Base-by-base conservation (phyloP, 2,888 invertebrate species). In the Lydus trimaculatus region DNA sequence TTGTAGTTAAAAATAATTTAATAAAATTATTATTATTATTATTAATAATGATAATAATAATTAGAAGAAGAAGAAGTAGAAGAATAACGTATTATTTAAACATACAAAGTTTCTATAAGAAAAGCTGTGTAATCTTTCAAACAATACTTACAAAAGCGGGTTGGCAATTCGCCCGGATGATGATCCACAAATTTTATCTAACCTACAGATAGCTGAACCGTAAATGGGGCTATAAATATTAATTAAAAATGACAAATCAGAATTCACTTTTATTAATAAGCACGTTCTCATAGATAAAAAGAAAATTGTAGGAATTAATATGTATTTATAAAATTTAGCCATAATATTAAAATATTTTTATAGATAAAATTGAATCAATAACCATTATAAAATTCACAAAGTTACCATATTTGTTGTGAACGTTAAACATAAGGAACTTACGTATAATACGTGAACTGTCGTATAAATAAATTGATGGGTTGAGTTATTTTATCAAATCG, bases 171-270 rank as follows among this genome's bases (percentile, higher is more conserved):
- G 71, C 71, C 71, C 66, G 62, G 58, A 71, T 71, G 63, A 68
- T 71, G 65, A 60, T 64, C 59, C 71, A 69, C 71, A 71, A 71
- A 71, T 71, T 71, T 67, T 61, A 66, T 65, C 68, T 71, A 69
- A 69, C 69, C 69, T 60, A 66, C 62, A 71, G 71, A 69, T 71
- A 71, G 66, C 71, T 66, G 69, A 71, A 69, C 71, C 66, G 71
- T 71, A 71, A 71, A 71, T 69, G 71, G 71, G 39, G 33, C 56
- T 64, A 71, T 71, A 71, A 71, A 71, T 71, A 71, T 71, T 69
- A 71, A 71, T 71, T 71, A 64, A 66, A 69, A 69, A 58, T 48
- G 59, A 58, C 64, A 64, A 64, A 66, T 61, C 56, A 59, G 43
- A 31, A 52, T 52, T 48, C 33, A 25, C 58, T 58, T 63, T 61